Percentiles rank a stretch among this genome's conserved stretches.
These are phyloP conservation scores for Diarsia dahlii DNA, from an alignment of 2,888 invertebrate genomes.

Conservation along the genomic window DNA sequence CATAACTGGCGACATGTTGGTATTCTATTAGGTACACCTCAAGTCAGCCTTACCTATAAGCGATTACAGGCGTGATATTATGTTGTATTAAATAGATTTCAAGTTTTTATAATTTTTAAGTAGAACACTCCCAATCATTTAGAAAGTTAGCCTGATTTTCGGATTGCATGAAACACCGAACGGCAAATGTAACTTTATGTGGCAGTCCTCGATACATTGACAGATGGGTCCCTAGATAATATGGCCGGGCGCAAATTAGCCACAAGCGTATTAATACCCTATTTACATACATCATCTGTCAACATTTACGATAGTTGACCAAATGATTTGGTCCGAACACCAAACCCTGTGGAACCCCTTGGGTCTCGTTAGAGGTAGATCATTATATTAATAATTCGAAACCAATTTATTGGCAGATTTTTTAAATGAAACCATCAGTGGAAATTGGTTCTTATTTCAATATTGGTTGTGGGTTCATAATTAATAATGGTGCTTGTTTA, in stretches of 20 bases:
- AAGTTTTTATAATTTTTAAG: neutral
- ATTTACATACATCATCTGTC: constrained; percentile 69
- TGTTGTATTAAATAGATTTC: too few species aligned
- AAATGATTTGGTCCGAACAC: constrained; percentile 55
- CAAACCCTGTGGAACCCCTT: constrained; percentile 44
- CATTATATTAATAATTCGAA: constrained; percentile 31
- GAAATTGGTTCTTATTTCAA: constrained; percentile 21
- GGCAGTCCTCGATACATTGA: constrained; percentile 59
- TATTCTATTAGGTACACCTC: too few species aligned
- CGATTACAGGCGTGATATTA: too few species aligned
- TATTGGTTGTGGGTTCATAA: neutral
- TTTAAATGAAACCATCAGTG: constrained; percentile 11
- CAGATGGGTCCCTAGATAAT: constrained; percentile 71
- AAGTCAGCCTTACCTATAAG: too few species aligned
- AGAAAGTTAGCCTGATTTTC: constrained; percentile 3
- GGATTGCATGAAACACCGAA: neutral
- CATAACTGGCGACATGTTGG: too few species aligned
- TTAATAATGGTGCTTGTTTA: neutral
- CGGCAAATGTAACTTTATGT: constrained; percentile 15
- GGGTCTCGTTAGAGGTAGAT: constrained; percentile 47
- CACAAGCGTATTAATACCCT: constrained; percentile 66
- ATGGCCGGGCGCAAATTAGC: constrained; percentile 69
- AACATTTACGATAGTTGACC: constrained; percentile 59
- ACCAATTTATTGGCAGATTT: neutral
- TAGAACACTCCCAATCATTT: neutral